phyloP scores from a whole-genome alignment of 2,888 invertebrate species.

The Acleris holmiana region DNA sequence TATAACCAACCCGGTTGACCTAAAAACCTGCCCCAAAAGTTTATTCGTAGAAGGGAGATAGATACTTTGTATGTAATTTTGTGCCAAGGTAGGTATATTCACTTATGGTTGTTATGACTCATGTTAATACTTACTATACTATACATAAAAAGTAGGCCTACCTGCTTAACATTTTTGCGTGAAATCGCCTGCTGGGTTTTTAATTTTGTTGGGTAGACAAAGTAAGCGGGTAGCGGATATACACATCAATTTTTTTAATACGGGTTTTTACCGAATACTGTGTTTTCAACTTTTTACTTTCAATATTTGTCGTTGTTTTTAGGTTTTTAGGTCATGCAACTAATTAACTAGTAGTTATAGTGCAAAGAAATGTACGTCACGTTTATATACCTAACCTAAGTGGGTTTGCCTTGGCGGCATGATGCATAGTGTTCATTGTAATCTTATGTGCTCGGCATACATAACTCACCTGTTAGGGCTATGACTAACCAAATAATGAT shows the following conservation, averaged over 20 bases:
- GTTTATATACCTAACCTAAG: constrained; percentile 16
- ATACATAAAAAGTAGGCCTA: too few species aligned
- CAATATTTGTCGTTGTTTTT: constrained; percentile 2
- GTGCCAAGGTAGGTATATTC: neutral
- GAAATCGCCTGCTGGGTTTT: too few species aligned
- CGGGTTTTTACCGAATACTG: too few species aligned
- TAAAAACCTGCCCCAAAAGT: neutral
- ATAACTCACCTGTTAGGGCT: neutral
- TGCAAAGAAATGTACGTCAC: constrained; percentile 30
- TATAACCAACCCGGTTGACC: constrained; percentile 14
- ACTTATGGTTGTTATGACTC: neutral
- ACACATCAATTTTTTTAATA: too few species aligned
- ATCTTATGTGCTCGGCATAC: neutral
- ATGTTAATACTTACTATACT: too few species aligned
- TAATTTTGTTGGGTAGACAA: too few species aligned
- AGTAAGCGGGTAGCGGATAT: too few species aligned
- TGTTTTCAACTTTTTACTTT: neutral
- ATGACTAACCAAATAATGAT: neutral
- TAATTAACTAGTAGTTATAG: constrained; percentile 24
- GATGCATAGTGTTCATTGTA: constrained; percentile 20
- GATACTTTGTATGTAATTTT: neutral
- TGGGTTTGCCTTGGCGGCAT: constrained; percentile 26
- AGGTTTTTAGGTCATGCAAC: constrained; percentile 11
- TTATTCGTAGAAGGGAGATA: neutral
- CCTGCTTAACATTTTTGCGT: too few species aligned